phyloP scores from a whole-genome alignment of 1,140 invertebrate species.

The Trialeurodes vaporariorum region DNA sequence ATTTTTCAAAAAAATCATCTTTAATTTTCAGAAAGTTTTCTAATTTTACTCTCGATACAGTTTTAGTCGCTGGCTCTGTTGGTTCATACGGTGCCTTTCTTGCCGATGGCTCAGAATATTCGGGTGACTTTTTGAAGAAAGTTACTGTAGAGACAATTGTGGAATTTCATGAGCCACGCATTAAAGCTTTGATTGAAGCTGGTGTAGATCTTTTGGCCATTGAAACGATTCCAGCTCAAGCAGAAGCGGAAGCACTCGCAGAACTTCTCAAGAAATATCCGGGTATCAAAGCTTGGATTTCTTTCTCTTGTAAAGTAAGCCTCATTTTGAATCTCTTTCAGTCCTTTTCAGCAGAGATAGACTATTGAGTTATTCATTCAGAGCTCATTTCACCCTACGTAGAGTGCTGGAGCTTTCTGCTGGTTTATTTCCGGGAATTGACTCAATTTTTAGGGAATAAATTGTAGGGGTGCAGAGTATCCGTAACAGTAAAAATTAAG shows the following conservation, averaged over 20 bases:
- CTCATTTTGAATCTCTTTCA: no score
- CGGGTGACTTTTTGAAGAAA: conserved; percentile 60
- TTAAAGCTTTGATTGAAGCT: conserved; percentile 57
- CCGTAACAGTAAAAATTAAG: no score
- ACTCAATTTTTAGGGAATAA: no score
- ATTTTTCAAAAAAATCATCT: no score
- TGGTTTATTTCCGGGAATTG: no score
- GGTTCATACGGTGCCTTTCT: conserved; percentile 79
- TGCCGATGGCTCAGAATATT: conserved; percentile 79
- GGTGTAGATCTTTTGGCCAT: conserved; percentile 70
- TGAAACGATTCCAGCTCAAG: conserved; percentile 73
- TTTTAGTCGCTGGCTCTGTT: conserved; percentile 58
- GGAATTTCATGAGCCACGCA: conserved; percentile 65
- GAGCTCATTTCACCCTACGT: no score
- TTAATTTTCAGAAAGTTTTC: no score
- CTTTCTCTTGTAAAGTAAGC: conserved; percentile 65
- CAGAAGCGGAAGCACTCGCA: conserved; percentile 66
- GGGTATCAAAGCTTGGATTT: conserved; percentile 57
- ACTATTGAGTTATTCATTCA: no score
- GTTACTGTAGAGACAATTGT: conserved; percentile 52
- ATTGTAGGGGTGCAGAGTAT: no score
- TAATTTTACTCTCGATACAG: no score
- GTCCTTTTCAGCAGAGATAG: no score
- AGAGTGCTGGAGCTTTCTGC: no score
- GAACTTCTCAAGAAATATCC: conserved; percentile 60